A percentile compares a stretch with the other conserved stretches of the same genome.
Conservation (phyloP, 2,113 vertebrate genomes). For the Otus sunia region DNA sequence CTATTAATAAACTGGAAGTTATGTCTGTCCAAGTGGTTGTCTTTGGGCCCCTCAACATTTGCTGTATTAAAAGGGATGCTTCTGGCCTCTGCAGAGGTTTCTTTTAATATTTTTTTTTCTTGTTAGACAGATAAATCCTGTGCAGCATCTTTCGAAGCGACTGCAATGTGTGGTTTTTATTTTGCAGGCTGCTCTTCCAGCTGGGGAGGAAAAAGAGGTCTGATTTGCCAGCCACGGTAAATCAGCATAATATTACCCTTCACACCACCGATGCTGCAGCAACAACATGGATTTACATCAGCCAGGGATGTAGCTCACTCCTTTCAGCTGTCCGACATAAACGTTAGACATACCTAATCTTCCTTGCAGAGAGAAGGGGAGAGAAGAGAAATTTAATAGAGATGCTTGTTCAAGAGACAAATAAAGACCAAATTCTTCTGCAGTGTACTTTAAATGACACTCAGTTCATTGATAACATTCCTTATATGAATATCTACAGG, state of each 20-base stretch:
- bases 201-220: background rate
- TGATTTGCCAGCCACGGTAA: background rate
- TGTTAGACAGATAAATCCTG: background rate
- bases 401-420: background rate
- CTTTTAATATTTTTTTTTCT: background rate
- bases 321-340: background rate
- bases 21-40: background rate
- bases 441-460: background rate
- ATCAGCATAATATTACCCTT: background rate
- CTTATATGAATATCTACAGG: background rate
- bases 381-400: background rate
- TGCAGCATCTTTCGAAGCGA: background rate
- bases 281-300: background rate
- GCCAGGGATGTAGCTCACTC: background rate
- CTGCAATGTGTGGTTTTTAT: background rate
- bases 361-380: background rate
- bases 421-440: background rate
- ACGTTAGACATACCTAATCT: background rate
- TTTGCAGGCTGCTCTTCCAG: constrained; percentile 2
- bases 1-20: constrained; percentile 26
- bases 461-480: background rate
- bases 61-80: background rate
- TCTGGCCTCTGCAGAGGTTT: background rate
- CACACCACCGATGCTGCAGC: background rate
- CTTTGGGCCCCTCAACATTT: background rate